Base-by-base conservation (phyloP, 2,888 invertebrate genomes). In the Oscheius sp. region DNA sequence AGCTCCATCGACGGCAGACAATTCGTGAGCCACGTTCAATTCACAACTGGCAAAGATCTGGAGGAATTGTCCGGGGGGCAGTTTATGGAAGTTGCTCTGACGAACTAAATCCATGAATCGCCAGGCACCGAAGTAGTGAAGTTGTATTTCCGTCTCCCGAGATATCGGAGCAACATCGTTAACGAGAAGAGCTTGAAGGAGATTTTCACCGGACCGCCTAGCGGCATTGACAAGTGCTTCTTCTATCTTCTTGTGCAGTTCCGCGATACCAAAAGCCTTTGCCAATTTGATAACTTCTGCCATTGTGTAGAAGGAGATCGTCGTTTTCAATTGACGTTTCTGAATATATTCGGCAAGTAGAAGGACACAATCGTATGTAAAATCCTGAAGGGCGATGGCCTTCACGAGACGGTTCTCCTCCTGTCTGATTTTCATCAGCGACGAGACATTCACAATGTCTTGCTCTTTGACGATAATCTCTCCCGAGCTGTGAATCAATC, bases 41-140 rank as follows among this genome's bases (percentile, higher is more conserved):
- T 64, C 64, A 51, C 64, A 64, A 30, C 64, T 64, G 64, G 24
- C 38, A 17, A 64, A 30, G 33, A 64, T 24, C 17, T 51, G 38
- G 0, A 51, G 24, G 41, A 64, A 51, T 30, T 54, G 50, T n/a
- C 17, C 14, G 17, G 45, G 8, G 17, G 64, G 64, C 5, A 64
- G 14, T 26, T 51, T 26, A 6, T 50, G n/a, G 28, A 64, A 64
- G 14, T 38, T 30, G 1, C n/a, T 14, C 50, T 30, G 64, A 20
- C 41, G 50, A 33, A 49, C 36, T 12, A 64, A 17, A 20, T 64
- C 51, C 64, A 64, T 14, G 26, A 64, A 64, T 9, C 36, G 12
- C 38, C 26, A 38, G 26, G 51, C 50, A 4, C 51, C 64, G n/a
- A 51, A 44, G 17, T 51, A 38, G 64, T 41, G 51, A 20, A 64